Conservation (phyloP, 2,888 invertebrate species). For the Nudaria mundana region DNA sequence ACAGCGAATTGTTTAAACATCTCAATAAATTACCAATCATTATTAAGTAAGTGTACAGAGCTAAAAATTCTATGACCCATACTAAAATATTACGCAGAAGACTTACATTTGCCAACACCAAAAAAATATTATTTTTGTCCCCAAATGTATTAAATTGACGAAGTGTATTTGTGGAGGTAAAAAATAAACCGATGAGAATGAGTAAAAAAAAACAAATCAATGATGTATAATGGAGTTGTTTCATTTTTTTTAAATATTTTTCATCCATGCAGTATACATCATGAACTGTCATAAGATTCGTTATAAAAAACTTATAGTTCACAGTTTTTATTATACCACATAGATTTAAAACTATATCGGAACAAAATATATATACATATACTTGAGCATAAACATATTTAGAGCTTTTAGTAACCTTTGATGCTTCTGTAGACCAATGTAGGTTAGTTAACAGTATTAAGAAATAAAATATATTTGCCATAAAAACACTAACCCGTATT, state of each 20-base stretch:
- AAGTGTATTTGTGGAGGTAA: too few species aligned
- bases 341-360: neutral
- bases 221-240: neutral
- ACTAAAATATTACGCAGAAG: neutral
- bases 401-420: neutral
- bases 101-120: neutral
- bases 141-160: neutral
- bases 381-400: neutral
- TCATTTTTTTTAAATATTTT: neutral
- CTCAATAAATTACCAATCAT: constrained; percentile 1
- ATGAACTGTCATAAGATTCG: neutral
- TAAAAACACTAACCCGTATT: neutral
- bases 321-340: neutral
- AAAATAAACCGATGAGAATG: neutral
- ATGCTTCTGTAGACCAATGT: neutral
- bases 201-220: neutral
- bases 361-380: neutral
- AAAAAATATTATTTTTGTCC: neutral
- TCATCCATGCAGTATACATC: neutral
- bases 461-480: neutral
- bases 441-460: neutral
- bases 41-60: neutral
- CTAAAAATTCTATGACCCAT: neutral
- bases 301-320: neutral
- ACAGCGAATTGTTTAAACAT: neutral